Evolutionary conservation across 2,113 vertebrate species (phyloP).

Genomic region (Podocnemis expansa): DNA sequence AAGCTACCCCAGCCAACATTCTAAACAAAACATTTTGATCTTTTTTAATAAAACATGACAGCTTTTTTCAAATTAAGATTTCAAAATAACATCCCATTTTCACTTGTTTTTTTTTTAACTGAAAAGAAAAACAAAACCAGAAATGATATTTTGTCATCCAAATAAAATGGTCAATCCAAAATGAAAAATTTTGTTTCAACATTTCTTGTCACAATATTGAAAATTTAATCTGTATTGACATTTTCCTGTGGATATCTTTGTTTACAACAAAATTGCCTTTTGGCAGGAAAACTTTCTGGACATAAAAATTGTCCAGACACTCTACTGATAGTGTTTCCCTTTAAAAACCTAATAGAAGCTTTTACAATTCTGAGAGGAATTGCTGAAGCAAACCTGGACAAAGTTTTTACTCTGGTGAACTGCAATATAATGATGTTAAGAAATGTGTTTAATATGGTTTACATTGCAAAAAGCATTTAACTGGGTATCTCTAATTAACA

Average conservation of each 20-base stretch:
- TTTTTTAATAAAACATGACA: too few relatives aligned
- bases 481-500: neutral
- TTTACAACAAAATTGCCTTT: neutral
- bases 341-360: neutral
- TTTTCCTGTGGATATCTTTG: neutral
- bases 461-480: neutral
- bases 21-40: too few relatives aligned
- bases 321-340: neutral
- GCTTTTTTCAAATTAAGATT: too few relatives aligned
- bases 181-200: neutral
- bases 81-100: too few relatives aligned
- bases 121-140: too few relatives aligned
- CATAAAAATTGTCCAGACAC: neutral
- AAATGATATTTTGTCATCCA: neutral
- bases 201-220: neutral
- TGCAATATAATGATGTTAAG: neutral
- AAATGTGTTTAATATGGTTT: neutral
- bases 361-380: neutral
- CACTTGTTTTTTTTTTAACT: too few relatives aligned
- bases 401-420: neutral
- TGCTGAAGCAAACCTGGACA: neutral
- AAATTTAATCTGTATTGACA: neutral
- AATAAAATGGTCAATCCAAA: too few relatives aligned
- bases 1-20: too few relatives aligned
- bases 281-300: neutral